Base-by-base conservation (phyloP, 2,113 vertebrate species). In the Muntiacus reevesi region DNA sequence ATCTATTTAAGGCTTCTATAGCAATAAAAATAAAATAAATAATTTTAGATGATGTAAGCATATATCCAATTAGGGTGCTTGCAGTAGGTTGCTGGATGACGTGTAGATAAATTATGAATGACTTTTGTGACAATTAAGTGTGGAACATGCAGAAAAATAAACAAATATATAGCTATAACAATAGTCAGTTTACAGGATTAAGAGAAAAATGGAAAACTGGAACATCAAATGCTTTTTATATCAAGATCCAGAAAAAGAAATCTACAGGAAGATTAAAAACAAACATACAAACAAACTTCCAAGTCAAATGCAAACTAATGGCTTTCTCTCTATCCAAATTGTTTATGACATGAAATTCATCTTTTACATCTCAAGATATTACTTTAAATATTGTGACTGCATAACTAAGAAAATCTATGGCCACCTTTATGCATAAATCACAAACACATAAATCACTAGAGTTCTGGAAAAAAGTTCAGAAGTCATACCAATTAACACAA, bases 81-180 rank as follows among this genome's bases (percentile, higher is more conserved):
- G 4, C 2, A 92, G 30, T 23, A 50, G 10, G 13, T 3, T 79
- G 52, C 0, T 84, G 17, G 19, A 50, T 36, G 17, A 64, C 28
- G 81, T 7, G 2, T 36, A 36, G 40, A 84, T 84, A 96, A 95
- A 87, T 40, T 45, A 82, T 19, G 95, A 78, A 84, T 40, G 30
- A 87, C 50, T 93, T 90, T 93, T 93, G 81, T 87, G 45, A 95
- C 40, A 79, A 89, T n/a, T 40, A 78, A 76, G 28, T 82, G 15
- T 92, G n/a, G 33, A 43, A 91, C n/a, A 86, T 47, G 55, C 11
- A 96, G 54, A 97, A 96, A 81, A 91, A 47, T 57, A 84, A 95
- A 74, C 43, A 86, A 79, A 86, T 36, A 6, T 54, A 33, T 47
- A 47, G n/a, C 7, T 62, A 12, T 71, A 71, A 43, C 5, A 71